phyloP scores from a whole-genome alignment of 2,888 invertebrate genomes.

The Chrysotoxum bicinctum region DNA sequence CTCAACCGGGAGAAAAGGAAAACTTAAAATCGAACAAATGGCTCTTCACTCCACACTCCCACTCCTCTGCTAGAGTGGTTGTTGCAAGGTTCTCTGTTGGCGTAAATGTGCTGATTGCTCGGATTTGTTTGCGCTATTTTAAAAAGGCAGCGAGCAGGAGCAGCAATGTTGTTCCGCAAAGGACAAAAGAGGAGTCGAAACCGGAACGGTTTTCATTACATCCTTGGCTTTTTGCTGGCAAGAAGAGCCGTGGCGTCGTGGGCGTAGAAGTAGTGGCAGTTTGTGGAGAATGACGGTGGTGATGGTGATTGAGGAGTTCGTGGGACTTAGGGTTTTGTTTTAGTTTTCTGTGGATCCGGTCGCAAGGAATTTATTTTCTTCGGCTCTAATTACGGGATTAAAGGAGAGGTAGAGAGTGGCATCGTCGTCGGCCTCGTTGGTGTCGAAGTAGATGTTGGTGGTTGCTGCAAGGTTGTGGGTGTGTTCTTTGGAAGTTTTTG shows the following conservation, averaged over 20 bases:
- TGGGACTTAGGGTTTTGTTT: conserved; percentile 44
- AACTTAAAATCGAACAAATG: conserved; percentile 58
- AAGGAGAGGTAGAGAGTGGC: conserved; percentile 6
- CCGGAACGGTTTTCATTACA: conserved; percentile 71
- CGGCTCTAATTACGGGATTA: conserved; percentile 70
- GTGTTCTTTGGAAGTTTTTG: conserved; percentile 15
- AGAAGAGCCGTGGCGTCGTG: conserved; percentile 31
- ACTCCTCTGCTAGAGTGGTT: not conserved
- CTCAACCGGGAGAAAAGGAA: conserved; percentile 30
- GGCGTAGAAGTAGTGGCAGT: conserved; percentile 2
- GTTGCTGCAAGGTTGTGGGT: conserved; percentile 8
- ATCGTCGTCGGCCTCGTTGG: not conserved
- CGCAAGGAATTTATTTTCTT: conserved; percentile 61
- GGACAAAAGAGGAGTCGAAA: conserved; percentile 27
- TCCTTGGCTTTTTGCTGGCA: conserved; percentile 62
- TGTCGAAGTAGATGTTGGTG: not conserved
- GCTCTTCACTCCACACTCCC: not conserved
- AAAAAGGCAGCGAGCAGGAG: conserved; percentile 44
- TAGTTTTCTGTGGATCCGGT: conserved; percentile 52
- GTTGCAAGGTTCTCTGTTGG: conserved; percentile 49
- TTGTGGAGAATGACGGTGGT: not conserved
- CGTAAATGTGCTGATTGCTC: conserved; percentile 72
- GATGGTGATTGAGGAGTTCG: conserved; percentile 30
- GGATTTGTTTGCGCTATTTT: conserved; percentile 71
- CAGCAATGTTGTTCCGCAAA: conserved; percentile 6